Conservation (phyloP, 2,113 vertebrate genomes). For the Pavo muticus region DNA sequence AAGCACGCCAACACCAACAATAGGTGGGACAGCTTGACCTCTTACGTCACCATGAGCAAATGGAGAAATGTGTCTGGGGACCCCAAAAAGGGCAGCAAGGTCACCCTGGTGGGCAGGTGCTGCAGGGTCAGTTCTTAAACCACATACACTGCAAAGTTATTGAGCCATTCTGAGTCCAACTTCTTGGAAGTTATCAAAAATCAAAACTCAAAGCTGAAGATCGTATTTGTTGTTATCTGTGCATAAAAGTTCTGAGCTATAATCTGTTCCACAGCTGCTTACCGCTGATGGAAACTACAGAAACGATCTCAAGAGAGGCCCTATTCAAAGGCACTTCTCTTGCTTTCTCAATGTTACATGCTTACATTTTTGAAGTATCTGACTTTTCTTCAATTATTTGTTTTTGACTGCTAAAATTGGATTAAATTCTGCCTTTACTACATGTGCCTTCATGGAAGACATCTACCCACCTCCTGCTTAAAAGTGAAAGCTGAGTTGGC, state of each 20-base stretch:
- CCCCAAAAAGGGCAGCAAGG: neutral
- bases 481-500: neutral
- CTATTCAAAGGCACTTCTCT: constrained; percentile 9
- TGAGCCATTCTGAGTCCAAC: neutral
- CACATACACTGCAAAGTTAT: neutral
- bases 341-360: neutral
- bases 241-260: neutral
- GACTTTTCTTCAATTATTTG: neutral
- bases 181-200: neutral
- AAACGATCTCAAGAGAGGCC: neutral
- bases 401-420: neutral
- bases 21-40: neutral
- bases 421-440: neutral
- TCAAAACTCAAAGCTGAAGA: neutral
- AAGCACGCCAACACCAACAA: no score
- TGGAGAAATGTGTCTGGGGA: neutral
- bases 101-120: fast-evolving
- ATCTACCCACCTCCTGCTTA: neutral
- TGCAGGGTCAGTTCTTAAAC: neutral
- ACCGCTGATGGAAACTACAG: neutral
- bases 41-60: neutral
- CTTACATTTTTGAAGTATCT: neutral
- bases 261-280: neutral
- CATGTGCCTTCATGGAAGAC: fast-evolving
- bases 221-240: neutral